These are phyloP conservation scores for Diplazon laetatorius DNA, from an alignment of 2,888 invertebrate genomes.

Conservation along the genomic window DNA sequence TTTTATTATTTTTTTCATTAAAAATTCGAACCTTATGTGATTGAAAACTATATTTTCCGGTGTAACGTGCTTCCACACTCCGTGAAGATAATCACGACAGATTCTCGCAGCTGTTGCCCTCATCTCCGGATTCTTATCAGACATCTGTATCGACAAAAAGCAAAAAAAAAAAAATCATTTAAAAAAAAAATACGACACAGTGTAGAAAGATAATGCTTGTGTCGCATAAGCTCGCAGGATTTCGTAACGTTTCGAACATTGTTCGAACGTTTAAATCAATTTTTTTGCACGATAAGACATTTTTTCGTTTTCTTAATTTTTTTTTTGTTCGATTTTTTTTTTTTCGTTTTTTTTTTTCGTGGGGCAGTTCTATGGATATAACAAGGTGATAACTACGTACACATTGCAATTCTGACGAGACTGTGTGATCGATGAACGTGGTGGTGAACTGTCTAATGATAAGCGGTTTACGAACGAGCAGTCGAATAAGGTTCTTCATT, in stretches of 20 bases:
- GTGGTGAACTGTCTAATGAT: constrained; percentile 54
- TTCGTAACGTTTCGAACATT: too few relatives aligned
- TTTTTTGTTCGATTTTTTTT: too few relatives aligned
- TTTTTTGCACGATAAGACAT: too few relatives aligned
- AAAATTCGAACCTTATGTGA: constrained; percentile 91
- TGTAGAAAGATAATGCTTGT: neutral
- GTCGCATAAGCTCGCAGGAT: neutral
- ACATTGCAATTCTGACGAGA: constrained; percentile 53
- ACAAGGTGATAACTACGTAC: constrained; percentile 57
- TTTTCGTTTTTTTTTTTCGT: too few relatives aligned
- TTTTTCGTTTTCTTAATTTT: too few relatives aligned
- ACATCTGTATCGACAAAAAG: constrained; percentile 83
- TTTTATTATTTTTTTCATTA: too few relatives aligned
- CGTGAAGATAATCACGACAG: constrained; percentile 94
- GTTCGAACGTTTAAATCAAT: too few relatives aligned
- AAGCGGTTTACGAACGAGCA: constrained; percentile 50
- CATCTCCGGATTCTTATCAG: constrained; percentile 89
- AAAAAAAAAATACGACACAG: constrained; percentile 14
- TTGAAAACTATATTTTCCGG: constrained; percentile 90
- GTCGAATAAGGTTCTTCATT: constrained; percentile 49
- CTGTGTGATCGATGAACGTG: constrained; percentile 59
- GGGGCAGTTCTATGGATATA: constrained; percentile 31
- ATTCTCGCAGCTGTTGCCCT: constrained; percentile 92
- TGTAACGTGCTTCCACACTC: constrained; percentile 94
- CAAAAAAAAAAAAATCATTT: constrained; percentile 23